Percentiles rank a stretch among this genome's conserved stretches.
phyloP scores from a whole-genome alignment of 2,113 vertebrate species.

The Catharus fuscescens region DNA sequence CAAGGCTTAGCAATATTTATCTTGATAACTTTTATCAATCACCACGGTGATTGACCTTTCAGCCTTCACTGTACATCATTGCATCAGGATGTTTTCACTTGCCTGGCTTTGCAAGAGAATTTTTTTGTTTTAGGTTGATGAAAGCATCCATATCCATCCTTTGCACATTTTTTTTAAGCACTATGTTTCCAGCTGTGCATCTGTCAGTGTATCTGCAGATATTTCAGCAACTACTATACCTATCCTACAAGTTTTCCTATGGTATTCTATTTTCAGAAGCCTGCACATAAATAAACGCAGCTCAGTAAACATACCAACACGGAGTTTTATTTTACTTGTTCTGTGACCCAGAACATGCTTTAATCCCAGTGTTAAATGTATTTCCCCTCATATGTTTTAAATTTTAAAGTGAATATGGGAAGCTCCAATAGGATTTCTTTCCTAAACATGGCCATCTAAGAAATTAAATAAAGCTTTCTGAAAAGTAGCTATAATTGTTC shows the following conservation, averaged over 20 bases:
- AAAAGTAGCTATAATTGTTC: background rate
- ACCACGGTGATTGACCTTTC: background rate
- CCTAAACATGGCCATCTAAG: background rate
- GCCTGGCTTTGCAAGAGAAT: background rate
- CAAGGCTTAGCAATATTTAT: slow-evolving; percentile 4
- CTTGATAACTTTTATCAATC: slow-evolving; percentile 1
- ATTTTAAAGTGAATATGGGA: background rate
- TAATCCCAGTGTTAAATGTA: background rate
- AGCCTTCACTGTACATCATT: background rate
- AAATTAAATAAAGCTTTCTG: background rate
- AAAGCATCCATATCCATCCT: background rate
- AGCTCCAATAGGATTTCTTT: background rate
- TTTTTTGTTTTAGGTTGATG: background rate
- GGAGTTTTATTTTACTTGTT: background rate
- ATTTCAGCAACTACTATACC: background rate
- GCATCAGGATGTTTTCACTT: background rate
- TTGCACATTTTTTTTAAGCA: background rate
- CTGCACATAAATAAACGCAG: background rate
- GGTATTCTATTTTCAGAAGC: background rate
- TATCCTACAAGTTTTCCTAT: background rate
- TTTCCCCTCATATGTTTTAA: background rate
- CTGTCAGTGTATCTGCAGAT: background rate
- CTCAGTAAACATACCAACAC: background rate
- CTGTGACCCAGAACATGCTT: background rate
- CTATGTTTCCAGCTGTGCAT: background rate